Evolutionary conservation across 2,888 invertebrate genomes (phyloP).

Genomic region (Penaeus monodon): DNA sequence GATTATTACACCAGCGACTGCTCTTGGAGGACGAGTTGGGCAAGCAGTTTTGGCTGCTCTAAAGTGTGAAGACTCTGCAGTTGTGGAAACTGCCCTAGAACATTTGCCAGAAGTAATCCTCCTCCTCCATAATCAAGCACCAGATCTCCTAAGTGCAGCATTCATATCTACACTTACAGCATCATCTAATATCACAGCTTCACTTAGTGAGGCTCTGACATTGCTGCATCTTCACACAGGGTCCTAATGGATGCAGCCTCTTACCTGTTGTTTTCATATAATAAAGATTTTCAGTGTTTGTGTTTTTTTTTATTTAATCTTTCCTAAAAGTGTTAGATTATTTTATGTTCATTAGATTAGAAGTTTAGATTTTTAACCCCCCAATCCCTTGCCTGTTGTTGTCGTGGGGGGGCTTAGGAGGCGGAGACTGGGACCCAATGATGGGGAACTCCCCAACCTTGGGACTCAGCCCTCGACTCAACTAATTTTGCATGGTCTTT

Average conservation of each 20-base stretch:
- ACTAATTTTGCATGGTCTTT: too few species aligned
- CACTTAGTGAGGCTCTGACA: conserved; percentile 84
- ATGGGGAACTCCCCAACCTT: too few species aligned
- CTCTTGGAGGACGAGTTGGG: conserved; percentile 76
- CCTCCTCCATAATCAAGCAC: conserved; percentile 81
- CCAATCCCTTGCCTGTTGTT: too few species aligned
- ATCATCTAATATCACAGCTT: conserved; percentile 82
- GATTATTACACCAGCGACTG: conserved; percentile 80
- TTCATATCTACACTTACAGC: conserved; percentile 86
- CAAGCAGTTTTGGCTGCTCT: conserved; percentile 85
- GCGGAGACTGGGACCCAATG: too few species aligned
- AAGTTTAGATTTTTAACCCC: too few species aligned
- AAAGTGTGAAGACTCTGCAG: conserved; percentile 82
- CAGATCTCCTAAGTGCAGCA: conserved; percentile 82
- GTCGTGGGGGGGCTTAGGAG: too few species aligned
- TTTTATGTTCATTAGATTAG: too few species aligned
- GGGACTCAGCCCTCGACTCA: too few species aligned
- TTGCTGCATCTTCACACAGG: conserved; percentile 87
- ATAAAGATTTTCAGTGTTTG: not conserved
- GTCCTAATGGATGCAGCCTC: conserved; percentile 73
- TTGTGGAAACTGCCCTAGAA: conserved; percentile 83
- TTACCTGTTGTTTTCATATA: not conserved
- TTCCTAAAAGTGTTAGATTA: too few species aligned
- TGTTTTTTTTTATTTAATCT: too few species aligned
- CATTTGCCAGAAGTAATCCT: conserved; percentile 86